Percentiles rank a stretch among this genome's conserved stretches.
phyloP scores from a whole-genome alignment of 2,888 invertebrate genomes.

The Dyspetes luteomarginatus region DNA sequence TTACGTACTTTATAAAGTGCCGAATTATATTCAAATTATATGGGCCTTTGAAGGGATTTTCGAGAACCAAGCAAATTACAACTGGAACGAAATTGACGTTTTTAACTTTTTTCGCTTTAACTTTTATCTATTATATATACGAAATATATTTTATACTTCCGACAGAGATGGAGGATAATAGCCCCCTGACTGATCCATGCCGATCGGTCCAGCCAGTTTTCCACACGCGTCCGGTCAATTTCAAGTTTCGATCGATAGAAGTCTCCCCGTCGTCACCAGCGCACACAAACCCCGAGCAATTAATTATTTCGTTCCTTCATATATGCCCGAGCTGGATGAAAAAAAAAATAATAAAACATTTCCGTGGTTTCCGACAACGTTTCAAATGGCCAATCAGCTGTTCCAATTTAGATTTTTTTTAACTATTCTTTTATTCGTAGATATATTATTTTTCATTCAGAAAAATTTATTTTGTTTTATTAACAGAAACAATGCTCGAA shows the following conservation, averaged over 20 bases:
- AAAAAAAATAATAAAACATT: slow-evolving; percentile 15
- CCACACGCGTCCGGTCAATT: slow-evolving; percentile 25
- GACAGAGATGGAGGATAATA: background rate
- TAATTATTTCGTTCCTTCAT: slow-evolving; percentile 61
- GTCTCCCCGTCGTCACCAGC: slow-evolving; percentile 16
- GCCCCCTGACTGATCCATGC: slow-evolving; percentile 29
- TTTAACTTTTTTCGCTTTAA: too few relatives aligned
- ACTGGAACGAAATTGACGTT: background rate
- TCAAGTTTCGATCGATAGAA: slow-evolving; percentile 53
- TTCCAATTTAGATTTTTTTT: background rate
- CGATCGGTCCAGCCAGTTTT: slow-evolving; percentile 35
- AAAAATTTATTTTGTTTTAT: background rate
- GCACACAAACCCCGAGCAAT: slow-evolving; percentile 45
- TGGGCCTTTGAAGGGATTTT: too few relatives aligned
- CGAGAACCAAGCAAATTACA: background rate
- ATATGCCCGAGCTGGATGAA: slow-evolving; percentile 30
- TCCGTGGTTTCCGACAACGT: slow-evolving; percentile 32
- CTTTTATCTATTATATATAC: too few relatives aligned
- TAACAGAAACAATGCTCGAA: background rate
- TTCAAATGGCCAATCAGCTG: slow-evolving; percentile 30
- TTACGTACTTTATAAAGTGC: slow-evolving; percentile 69
- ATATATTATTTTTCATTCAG: background rate
- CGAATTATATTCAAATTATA: slow-evolving; percentile 75
- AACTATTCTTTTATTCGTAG: background rate
- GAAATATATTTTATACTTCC: too few relatives aligned